Evolutionary conservation across 2,888 invertebrate genomes (phyloP), one percentile per base, ranked within the genome.

Genomic region (Drosophila affinis): DNA sequence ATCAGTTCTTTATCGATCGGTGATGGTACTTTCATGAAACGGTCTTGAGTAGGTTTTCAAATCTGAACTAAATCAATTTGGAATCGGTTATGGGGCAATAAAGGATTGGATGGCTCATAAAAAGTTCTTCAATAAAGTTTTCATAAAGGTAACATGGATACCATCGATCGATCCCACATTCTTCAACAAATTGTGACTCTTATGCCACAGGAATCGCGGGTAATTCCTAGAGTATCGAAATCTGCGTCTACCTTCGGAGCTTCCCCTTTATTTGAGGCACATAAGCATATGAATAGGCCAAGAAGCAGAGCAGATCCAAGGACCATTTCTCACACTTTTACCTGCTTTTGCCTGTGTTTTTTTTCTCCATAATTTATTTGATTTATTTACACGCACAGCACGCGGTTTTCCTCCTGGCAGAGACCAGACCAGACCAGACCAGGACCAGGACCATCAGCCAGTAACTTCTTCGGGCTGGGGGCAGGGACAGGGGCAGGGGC

Each of bases 371-470:
- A 85, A 85, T 87, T 88, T 82, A 85, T 85, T 87, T 87, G 87
- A 88, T 85, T 85, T 85, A 88, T 85, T 74, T 81, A 72, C 77
- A 88, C 89, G 89, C 84, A 88, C 67, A 64, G 75, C 87, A 88
- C 73, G 77, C 71, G 77, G 65, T 21, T 17, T 27, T 18, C 45
- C 60, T 18, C 45, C 60, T 52, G 67, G 49, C 68, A 52, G 58
- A 67, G 58, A 49, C 24, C 14, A 39, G 39, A 39, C 0, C 34
- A 34, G 39, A 4, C 32, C 39, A 14, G 39, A 39, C 3, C n/a
- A n/a, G n/a, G n/a, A n/a, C n/a, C 34, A 34, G 39, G 39, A 4
- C 32, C 32, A 32, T 10, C 39, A 39, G 39, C 70, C 44, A 70
- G 67, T 58, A 70, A 49, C 39, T 46, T 17, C 58, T 24, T 17